Conservation (phyloP, 2,797 vertebrate genomes). For the Chlorospingus flavigularis region DNA sequence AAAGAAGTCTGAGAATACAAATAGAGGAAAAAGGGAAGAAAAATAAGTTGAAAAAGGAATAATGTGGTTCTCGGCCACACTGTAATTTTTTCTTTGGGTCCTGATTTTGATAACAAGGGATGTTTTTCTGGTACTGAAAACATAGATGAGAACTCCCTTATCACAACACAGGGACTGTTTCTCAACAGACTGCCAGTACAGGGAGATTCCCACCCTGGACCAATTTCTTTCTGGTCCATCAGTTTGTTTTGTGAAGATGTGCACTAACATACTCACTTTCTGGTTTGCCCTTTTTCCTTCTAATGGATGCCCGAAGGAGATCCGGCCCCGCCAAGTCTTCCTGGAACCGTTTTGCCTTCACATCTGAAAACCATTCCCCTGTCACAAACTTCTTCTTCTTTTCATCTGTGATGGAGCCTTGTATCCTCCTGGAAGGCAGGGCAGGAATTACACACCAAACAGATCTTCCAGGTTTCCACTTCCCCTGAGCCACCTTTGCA, state of each 20-base stretch:
- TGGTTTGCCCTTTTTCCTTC: constrained; percentile 48
- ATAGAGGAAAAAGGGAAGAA: background rate
- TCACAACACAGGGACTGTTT: background rate
- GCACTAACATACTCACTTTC: constrained; percentile 52
- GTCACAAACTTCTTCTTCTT: constrained; percentile 77
- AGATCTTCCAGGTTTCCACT: background rate
- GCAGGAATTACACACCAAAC: background rate
- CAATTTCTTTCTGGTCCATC: background rate
- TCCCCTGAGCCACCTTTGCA: background rate
- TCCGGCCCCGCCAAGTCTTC: constrained; percentile 65
- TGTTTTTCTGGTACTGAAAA: background rate
- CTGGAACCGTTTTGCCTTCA: constrained; percentile 70
- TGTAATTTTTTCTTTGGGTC: background rate
- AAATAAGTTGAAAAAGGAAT: background rate
- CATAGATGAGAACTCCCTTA: background rate
- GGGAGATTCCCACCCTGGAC: background rate
- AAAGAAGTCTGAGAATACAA: background rate
- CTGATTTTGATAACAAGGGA: background rate
- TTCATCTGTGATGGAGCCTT: constrained; percentile 72
- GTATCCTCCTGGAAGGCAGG: constrained; percentile 52
- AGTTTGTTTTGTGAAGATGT: background rate
- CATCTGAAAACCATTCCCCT: constrained; percentile 73
- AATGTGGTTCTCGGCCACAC: background rate
- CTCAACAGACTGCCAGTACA: background rate
- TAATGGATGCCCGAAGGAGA: constrained; percentile 67